Evolutionary conservation across 2,113 vertebrate species (phyloP), one percentile per base, ranked within the genome.

Genomic region (Hydrolagus affinis): DNA sequence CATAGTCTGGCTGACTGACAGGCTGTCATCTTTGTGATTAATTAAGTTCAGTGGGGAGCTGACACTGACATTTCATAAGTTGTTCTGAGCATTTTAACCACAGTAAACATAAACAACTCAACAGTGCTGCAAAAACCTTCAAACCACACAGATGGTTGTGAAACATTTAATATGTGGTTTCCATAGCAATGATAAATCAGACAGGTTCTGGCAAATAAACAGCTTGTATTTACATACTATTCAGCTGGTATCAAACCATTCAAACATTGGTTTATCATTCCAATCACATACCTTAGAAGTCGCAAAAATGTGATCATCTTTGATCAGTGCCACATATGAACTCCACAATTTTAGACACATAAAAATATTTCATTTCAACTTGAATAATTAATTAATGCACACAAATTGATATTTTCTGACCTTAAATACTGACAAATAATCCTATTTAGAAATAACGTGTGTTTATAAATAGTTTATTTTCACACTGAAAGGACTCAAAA

Each of bases 141-240:
- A 94, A 92, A 87, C 88, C 88, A 91, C 91, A 92, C 93, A 94
- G 93, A 94, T 94, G 93, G 94, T 90, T 94, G 88, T 91, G 91
- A 88, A 90, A 88, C 92, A 93, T 93, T 93, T 93, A 94, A 92
- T 94, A 92, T 91, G 92, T 91, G 89, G 93, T 95, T 94, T 93
- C 94, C 93, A 95, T 94, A 93, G 94, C 91, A 94, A 95, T 95
- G 91, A 92, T 92, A 93, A 94, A 94, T 92, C 94, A 93, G 91
- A 92, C 94, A 92, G 91, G 91, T 93, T 91, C 90, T 91, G 92
- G 90, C 92, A 94, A 93, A 94, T 89, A 93, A 93, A 92, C 93
- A 94, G 93, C 93, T 94, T 94, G 93, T 93, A 93, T 94, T 94
- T 95, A 94, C 91, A 94, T 91, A 92, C 90, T 90, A 93, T 87